Evolutionary conservation across 1,140 invertebrate genomes (phyloP).

Genomic region (Ptiloglossa arizonensis): DNA sequence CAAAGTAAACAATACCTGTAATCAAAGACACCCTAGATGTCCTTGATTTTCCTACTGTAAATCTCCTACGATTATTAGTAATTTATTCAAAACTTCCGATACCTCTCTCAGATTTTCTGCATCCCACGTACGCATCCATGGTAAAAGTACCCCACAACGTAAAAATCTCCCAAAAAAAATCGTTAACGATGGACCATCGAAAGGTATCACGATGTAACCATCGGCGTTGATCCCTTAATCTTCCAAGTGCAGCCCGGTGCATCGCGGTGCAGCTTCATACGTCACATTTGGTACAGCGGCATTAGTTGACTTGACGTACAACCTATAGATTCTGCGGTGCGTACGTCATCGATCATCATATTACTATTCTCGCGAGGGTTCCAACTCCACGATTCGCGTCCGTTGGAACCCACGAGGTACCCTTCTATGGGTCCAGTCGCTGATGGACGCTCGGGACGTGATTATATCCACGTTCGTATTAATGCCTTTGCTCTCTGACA

Average conservation of each 20-base stretch:
- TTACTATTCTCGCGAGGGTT: conserved; percentile 30
- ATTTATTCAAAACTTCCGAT: no score
- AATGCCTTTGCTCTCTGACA: conserved; percentile 15
- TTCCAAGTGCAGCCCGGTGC: neutral
- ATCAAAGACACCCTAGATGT: no score
- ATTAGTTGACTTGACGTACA: conserved; percentile 29
- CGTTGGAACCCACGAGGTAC: neutral
- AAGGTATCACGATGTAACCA: no score
- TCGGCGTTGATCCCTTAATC: conserved; percentile 16
- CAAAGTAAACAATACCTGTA: no score
- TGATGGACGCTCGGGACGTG: conserved; percentile 20
- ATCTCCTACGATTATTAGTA: no score
- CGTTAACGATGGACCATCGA: no score
- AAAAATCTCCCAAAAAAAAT: no score
- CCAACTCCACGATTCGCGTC: conserved; percentile 11
- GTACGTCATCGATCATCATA: conserved; percentile 30
- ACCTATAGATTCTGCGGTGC: neutral
- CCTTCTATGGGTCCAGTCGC: conserved; percentile 9
- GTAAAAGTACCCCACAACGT: no score
- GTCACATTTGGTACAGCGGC: conserved; percentile 22
- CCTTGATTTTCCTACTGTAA: no score
- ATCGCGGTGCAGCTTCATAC: neutral
- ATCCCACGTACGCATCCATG: no score
- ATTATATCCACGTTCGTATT: conserved; percentile 28
- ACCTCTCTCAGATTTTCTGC: no score